phyloP scores from a whole-genome alignment of 2,797 vertebrate species.

The Mionectes olivaceus region DNA sequence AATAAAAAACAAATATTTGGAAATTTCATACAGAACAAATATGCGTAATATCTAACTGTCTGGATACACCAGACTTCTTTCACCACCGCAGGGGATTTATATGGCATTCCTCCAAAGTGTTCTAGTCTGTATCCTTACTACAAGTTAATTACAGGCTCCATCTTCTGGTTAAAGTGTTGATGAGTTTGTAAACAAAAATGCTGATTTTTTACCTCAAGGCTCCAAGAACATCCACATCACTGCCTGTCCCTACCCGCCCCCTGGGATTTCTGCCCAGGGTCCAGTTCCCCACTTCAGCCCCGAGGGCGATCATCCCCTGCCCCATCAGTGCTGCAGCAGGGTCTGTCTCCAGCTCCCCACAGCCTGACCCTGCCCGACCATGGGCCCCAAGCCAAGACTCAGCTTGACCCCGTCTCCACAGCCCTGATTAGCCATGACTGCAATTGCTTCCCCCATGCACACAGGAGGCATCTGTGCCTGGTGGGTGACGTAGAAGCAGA shows the following conservation, averaged over 20 bases:
- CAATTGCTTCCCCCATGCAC: neutral
- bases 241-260: neutral
- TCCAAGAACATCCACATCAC: neutral
- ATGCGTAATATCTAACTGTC: neutral
- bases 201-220: neutral
- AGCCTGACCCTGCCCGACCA: neutral
- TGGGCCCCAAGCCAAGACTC: fast-evolving
- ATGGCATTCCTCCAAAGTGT: neutral
- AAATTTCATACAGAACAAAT: neutral
- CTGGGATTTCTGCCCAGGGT: fast-evolving
- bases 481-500: fast-evolving
- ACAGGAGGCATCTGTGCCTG: neutral
- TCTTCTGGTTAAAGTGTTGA: neutral
- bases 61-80: neutral
- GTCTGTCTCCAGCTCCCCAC: neutral
- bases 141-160: conserved; percentile 13
- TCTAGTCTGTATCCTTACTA: neutral
- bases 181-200: neutral
- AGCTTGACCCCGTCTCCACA: fast-evolving
- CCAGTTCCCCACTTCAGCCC: neutral
- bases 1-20: neutral
- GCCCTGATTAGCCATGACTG: neutral
- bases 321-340: neutral
- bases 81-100: neutral
- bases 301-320: neutral